Base-by-base conservation (phyloP, 2,888 invertebrate genomes). In the Drosophila monieri region DNA sequence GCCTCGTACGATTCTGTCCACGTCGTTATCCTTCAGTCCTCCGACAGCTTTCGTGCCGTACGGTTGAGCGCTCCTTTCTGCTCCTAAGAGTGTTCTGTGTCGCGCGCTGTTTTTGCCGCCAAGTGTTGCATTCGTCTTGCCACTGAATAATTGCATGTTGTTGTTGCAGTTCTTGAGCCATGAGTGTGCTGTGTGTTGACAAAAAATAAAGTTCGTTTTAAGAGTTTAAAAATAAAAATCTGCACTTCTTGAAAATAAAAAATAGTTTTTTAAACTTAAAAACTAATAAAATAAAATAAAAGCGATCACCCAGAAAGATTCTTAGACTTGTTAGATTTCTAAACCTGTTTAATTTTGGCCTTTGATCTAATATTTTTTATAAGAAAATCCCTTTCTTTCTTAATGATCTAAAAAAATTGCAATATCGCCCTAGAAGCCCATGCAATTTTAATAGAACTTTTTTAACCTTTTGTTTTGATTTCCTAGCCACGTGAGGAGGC, bases 21-120 rank as follows among this genome's bases (percentile, higher is more conserved):
- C 43, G 39, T 47, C 47, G 53, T 21, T 41, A 44, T 53, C n/a
- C 52, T 68, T 88, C 78, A 90, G 89, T 90, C 85, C 76, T 70
- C 76, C 84, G 85, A 76, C 77, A 69, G 75, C 76, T 69, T 70
- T 89, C 81, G 89, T 87, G 73, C 76, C 80, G 80, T 78, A 74
- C 78, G 86, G 89, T 85, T 78, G 85, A 72, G 39, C 39, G 39
- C 37, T 41, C 39, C 39, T 15, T 9, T 8, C 8, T 73, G 35
- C 65, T 35, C 6, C 15, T 9, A 9, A 15, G 10, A 18, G 39
- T 41, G 37, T 32, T 30, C 68, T 52, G 3, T 12, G 69, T 41
- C 39, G 47, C 37, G 39, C 30, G 23, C 32, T 23, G 49, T 32
- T 69, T 67, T 69, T 71, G 55, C 68, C 69, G 69, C 68, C 61